phyloP scores from a whole-genome alignment of 2,797 vertebrate genomes.

The Bradypodion ventrale region DNA sequence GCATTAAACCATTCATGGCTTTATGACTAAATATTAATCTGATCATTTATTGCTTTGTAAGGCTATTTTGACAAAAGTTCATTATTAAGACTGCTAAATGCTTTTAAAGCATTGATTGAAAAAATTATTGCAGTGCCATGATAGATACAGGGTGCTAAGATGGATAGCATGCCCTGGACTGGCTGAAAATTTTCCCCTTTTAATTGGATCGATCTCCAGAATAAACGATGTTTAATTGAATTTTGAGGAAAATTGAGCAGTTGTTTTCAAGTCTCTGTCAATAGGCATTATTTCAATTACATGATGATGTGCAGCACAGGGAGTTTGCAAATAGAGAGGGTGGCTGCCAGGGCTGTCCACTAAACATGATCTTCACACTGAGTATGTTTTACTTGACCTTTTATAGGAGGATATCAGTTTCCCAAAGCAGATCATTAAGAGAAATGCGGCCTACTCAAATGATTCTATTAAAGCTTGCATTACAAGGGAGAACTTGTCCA shows the following conservation, averaged over 20 bases:
- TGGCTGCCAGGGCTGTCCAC: slow-evolving; percentile 8
- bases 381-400: slow-evolving; percentile 57
- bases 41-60: slow-evolving; percentile 88
- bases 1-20: slow-evolving; percentile 76
- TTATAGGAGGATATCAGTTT: slow-evolving; percentile 53
- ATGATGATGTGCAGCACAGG: slow-evolving; percentile 78
- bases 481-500: slow-evolving; percentile 11
- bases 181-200: slow-evolving; percentile 83
- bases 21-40: slow-evolving; percentile 90
- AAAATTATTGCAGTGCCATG: slow-evolving; percentile 89
- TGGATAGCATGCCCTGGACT: slow-evolving; percentile 83
- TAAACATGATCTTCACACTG: slow-evolving; percentile 39
- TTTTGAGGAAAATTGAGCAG: slow-evolving; percentile 94
- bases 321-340: slow-evolving; percentile 72
- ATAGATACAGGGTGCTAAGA: slow-evolving; percentile 83
- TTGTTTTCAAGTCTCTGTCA: slow-evolving; percentile 94
- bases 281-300: slow-evolving; percentile 96
- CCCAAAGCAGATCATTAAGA: slow-evolving; percentile 57
- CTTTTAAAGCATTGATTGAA: slow-evolving; percentile 97
- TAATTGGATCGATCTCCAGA: slow-evolving; percentile 90
- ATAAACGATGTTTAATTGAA: slow-evolving; percentile 99
- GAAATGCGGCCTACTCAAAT: slow-evolving; percentile 29
- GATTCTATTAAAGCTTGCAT: neutral
- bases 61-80: slow-evolving; percentile 93
- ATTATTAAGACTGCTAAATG: slow-evolving; percentile 93